These are phyloP conservation scores for Nasua narica DNA, from an alignment of 2,797 vertebrate species.

Conservation along the genomic window DNA sequence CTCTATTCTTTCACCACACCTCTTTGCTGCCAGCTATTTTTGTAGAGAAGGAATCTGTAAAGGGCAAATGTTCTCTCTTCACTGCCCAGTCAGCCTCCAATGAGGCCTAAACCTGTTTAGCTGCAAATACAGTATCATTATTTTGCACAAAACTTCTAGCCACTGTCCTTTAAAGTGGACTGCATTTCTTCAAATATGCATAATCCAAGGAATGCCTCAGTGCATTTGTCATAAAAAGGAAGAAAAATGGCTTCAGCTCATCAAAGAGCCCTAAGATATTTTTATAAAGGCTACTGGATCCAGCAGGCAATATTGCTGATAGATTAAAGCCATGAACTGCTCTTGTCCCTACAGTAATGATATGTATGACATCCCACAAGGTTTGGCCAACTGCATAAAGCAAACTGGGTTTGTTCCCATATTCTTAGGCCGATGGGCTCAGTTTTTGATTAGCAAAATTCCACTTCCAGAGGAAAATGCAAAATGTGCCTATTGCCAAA, in stretches of 20 bases:
- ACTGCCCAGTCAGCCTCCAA: neutral
- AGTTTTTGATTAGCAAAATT: neutral
- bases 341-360: neutral
- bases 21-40: neutral
- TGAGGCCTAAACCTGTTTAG: neutral
- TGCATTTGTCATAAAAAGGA: neutral
- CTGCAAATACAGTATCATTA: neutral
- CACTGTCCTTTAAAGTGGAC: neutral
- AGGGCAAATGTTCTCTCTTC: neutral
- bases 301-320: neutral
- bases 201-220: neutral
- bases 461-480: neutral
- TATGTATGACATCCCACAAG: neutral
- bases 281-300: neutral
- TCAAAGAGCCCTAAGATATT: neutral
- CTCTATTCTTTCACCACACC: neutral
- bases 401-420: neutral
- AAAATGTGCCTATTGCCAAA: neutral
- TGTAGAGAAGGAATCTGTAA: neutral
- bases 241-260: neutral
- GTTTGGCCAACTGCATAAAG: neutral
- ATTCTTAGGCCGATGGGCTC: neutral
- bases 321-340: neutral
- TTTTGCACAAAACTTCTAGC: neutral
- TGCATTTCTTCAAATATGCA: neutral